Evolutionary conservation across 2,113 vertebrate species (phyloP).

Genomic region (Trochalopteron elliotii): DNA sequence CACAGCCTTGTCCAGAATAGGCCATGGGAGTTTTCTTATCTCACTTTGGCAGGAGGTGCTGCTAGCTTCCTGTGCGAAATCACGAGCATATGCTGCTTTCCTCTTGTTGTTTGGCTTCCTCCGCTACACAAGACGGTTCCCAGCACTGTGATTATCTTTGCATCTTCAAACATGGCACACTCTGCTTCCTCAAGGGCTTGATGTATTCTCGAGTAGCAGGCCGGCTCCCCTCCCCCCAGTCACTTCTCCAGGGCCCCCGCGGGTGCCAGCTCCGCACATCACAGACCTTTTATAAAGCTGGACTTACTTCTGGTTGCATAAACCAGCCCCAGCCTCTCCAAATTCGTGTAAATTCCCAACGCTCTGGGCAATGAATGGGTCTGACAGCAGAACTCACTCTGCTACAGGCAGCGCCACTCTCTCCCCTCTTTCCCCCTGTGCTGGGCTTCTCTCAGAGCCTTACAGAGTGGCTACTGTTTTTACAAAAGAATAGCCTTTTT

Average conservation of each 20-base stretch:
- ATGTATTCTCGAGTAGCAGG: slow-evolving; percentile 89
- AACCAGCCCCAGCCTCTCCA: neutral
- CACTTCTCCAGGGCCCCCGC: slow-evolving; percentile 37
- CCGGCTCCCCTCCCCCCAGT: slow-evolving; percentile 60
- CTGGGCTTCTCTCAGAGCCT: neutral
- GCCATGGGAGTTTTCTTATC: slow-evolving; percentile 99
- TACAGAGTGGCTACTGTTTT: neutral
- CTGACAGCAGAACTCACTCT: accelerated
- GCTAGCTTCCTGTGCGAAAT: slow-evolving; percentile 99
- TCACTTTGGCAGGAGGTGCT: slow-evolving; percentile 94
- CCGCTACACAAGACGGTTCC: slow-evolving; percentile 95
- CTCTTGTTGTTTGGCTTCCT: slow-evolving; percentile 99
- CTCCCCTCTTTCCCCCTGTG: neutral
- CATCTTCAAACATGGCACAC: slow-evolving; percentile 99
- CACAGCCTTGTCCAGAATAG: slow-evolving; percentile 87
- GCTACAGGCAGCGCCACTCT: neutral
- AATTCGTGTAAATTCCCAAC: neutral
- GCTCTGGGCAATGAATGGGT: accelerated
- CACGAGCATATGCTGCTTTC: slow-evolving; percentile 93
- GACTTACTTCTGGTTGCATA: slow-evolving; percentile 24
- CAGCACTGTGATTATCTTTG: slow-evolving; percentile 98
- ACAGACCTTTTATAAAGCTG: slow-evolving; percentile 52
- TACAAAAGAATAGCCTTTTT: neutral
- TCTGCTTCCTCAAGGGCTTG: slow-evolving; percentile 97
- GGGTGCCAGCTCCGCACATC: slow-evolving; percentile 36